phyloP scores from a whole-genome alignment of 2,797 vertebrate species.

The Melanotaenia nigrans region DNA sequence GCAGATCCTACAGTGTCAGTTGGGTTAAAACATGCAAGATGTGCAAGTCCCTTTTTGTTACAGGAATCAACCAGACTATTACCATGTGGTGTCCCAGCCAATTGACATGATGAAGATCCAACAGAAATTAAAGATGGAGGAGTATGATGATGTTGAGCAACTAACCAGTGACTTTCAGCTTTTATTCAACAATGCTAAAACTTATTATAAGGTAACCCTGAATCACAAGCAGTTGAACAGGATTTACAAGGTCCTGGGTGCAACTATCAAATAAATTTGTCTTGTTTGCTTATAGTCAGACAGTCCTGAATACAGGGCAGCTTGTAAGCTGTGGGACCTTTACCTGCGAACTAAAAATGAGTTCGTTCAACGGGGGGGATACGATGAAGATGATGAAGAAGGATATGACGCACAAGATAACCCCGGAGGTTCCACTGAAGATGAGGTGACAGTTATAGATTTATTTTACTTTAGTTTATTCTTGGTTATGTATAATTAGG shows the following conservation, averaged over 20 bases:
- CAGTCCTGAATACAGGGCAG: conserved; percentile 94
- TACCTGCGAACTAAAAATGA: conserved; percentile 97
- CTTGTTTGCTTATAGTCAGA: conserved; percentile 83
- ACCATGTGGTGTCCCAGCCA: conserved; percentile 97
- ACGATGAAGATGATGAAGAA: conserved; percentile 96
- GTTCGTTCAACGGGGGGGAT: conserved; percentile 95
- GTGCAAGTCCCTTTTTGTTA: conserved; percentile 11
- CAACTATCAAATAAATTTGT: neutral
- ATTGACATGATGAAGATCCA: conserved; percentile 99
- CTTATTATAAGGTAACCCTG: conserved; percentile 93
- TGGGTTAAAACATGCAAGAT: neutral
- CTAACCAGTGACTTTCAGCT: conserved; percentile 96
- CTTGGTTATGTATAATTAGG: neutral
- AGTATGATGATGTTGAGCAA: conserved; percentile 96
- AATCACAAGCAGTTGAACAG: neutral
- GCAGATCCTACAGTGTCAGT: neutral
- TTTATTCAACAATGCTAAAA: conserved; percentile 96
- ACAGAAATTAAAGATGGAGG: conserved; percentile 99
- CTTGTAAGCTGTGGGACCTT: conserved; percentile 98
- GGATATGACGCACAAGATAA: conserved; percentile 89
- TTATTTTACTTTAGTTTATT: neutral
- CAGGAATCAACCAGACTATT: conserved; percentile 99
- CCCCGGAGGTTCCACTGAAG: conserved; percentile 87
- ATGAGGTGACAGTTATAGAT: conserved; percentile 78
- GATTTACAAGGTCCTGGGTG: neutral